A percentile compares a stretch with the other conserved stretches of the same genome.
Evolutionary conservation across 2,113 vertebrate genomes (phyloP).

Genomic region (Silurus glanis): DNA sequence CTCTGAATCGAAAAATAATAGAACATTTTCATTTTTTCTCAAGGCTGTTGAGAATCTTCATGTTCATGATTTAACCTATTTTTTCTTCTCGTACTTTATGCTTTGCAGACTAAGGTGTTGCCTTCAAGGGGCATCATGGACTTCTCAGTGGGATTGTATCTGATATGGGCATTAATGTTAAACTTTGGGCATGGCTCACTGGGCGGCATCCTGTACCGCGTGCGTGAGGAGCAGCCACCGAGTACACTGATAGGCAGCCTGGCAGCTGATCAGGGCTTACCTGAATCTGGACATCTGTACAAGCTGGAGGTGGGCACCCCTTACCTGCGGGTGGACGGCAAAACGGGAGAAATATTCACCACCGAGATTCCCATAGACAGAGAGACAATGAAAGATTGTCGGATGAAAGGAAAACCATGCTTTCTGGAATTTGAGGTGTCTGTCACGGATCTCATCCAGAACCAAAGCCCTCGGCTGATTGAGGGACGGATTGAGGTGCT

Average conservation of each 20-base stretch:
- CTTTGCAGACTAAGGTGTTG: conserved; percentile 50
- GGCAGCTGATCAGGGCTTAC: conserved; percentile 89
- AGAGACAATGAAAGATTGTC: conserved; percentile 88
- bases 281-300: conserved; percentile 92
- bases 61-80: conserved; percentile 31
- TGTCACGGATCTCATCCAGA: conserved; percentile 89
- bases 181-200: conserved; percentile 55
- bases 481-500: conserved; percentile 95
- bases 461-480: conserved; percentile 84
- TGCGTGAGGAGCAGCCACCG: conserved; percentile 93
- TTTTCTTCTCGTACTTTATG: conserved; percentile 33
- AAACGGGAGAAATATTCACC: conserved; percentile 96
- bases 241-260: conserved; percentile 94
- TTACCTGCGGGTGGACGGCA: conserved; percentile 93
- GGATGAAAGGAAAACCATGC: conserved; percentile 84
- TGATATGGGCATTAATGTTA: conserved; percentile 70
- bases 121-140: conserved; percentile 67
- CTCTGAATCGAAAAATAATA: conserved; percentile 1
- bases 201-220: conserved; percentile 82
- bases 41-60: not conserved
- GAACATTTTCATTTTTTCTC: conserved; percentile 3
- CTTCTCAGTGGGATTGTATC: conserved; percentile 59
- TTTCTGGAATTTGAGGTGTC: conserved; percentile 97
- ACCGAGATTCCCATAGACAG: conserved; percentile 95
- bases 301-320: conserved; percentile 94